phyloP scores from a whole-genome alignment of 35 echinoderm and acorn worm species.

The Strongylocentrotus purpuratus region DNA sequence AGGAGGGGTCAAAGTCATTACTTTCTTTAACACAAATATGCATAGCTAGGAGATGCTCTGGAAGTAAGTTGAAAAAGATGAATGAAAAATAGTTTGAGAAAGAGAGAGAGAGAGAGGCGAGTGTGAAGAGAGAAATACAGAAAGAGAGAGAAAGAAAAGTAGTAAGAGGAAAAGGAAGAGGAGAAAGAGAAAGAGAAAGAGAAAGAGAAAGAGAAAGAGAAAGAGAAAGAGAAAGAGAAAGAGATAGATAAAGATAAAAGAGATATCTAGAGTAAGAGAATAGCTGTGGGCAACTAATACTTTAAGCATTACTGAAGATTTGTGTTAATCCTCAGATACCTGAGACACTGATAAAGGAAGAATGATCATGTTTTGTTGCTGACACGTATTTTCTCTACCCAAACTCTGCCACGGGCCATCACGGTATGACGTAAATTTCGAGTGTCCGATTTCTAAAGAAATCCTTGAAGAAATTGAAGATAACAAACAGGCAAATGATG shows the following conservation, averaged over 20 bases:
- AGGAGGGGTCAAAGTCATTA: neutral
- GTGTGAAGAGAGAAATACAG: neutral
- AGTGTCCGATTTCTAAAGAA: neutral
- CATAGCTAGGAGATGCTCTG: neutral
- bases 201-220: neutral
- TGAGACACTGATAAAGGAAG: neutral
- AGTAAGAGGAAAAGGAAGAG: neutral
- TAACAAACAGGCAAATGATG: neutral
- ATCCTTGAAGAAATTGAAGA: neutral
- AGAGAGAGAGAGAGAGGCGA: neutral
- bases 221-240: neutral
- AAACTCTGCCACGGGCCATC: neutral
- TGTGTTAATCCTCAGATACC: neutral
- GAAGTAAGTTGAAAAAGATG: no score
- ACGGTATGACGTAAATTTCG: neutral
- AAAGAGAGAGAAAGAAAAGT: neutral
- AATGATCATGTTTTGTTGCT: neutral
- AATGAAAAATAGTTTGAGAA: neutral
- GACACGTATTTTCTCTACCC: neutral
- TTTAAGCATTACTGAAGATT: no score
- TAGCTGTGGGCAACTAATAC: no score
- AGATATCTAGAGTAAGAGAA: no score
- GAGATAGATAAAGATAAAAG: no score
- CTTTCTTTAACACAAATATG: neutral
- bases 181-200: neutral